These are phyloP conservation scores for Emmelina monodactyla DNA, from an alignment of 2,888 invertebrate genomes.

Conservation along the genomic window DNA sequence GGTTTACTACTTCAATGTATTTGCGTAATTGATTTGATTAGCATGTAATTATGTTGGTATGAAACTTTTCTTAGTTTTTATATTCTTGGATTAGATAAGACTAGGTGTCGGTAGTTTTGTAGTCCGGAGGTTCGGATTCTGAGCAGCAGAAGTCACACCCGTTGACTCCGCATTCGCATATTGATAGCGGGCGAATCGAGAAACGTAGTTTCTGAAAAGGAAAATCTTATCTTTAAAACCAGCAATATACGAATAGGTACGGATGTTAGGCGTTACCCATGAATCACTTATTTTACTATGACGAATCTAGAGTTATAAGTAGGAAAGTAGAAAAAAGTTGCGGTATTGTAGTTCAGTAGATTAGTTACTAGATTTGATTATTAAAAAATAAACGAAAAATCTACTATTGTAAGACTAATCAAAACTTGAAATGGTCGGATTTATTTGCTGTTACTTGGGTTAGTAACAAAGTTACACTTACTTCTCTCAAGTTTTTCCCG, in stretches of 20 bases:
- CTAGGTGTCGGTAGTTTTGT: constrained; percentile 43
- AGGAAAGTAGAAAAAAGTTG: too few relatives aligned
- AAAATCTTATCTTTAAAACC: constrained; percentile 11
- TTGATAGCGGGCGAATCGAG: constrained; percentile 74
- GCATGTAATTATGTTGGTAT: constrained; percentile 11
- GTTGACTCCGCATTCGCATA: constrained; percentile 80
- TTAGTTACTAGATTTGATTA: too few relatives aligned
- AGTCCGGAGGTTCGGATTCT: constrained; percentile 54
- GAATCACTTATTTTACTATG: too few relatives aligned
- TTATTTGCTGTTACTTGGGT: too few relatives aligned
- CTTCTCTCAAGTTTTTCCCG: constrained; percentile 77
- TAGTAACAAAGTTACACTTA: too few relatives aligned
- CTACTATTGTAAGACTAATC: too few relatives aligned
- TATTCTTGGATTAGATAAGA: constrained; percentile 5
- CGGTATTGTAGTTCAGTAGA: too few relatives aligned
- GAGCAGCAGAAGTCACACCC: constrained; percentile 74
- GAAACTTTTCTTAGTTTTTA: constrained; percentile 7
- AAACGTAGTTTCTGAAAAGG: constrained; percentile 76
- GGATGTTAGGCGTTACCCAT: too few relatives aligned
- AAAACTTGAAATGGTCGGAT: too few relatives aligned
- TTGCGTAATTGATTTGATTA: not conserved
- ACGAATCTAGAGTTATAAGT: too few relatives aligned
- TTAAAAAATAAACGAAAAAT: too few relatives aligned
- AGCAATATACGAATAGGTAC: too few relatives aligned
- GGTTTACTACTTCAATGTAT: not conserved